Percentiles rank a stretch among this genome's conserved stretches.
phyloP scores from a whole-genome alignment of 2,113 vertebrate genomes.

The Corythoichthys haematopterus region DNA sequence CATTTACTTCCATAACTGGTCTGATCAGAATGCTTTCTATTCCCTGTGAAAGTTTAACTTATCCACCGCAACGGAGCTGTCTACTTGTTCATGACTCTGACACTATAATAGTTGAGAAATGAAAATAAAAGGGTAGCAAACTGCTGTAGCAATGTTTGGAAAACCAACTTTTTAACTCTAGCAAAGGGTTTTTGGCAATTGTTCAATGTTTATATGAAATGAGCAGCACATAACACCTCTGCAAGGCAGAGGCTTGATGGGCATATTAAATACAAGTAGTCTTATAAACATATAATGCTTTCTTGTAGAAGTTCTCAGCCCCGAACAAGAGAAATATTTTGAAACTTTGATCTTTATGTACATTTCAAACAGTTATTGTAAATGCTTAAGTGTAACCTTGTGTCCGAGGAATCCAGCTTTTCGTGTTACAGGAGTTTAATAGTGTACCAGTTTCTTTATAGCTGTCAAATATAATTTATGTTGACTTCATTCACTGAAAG shows the following conservation, averaged over 20 bases:
- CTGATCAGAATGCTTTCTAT: neutral
- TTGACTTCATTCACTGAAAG: slow-evolving; percentile 62
- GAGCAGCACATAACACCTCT: neutral
- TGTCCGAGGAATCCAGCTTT: slow-evolving; percentile 52
- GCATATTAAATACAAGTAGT: neutral
- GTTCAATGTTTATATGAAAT: neutral
- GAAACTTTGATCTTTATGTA: slow-evolving; percentile 51
- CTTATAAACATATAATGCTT: slow-evolving; percentile 9
- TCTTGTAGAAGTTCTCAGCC: slow-evolving; percentile 37
- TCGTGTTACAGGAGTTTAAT: slow-evolving; percentile 48
- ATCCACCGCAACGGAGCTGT: slow-evolving; percentile 19
- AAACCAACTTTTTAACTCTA: neutral
- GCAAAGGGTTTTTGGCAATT: neutral
- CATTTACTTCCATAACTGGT: slow-evolving; percentile 4
- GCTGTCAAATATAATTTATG: slow-evolving; percentile 64
- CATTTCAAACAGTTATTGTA: slow-evolving; percentile 55
- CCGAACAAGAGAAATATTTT: slow-evolving; percentile 42
- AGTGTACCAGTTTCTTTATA: slow-evolving; percentile 57
- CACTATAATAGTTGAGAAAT: slow-evolving; percentile 1
- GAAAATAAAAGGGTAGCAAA: neutral
- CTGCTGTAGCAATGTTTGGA: neutral
- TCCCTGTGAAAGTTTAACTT: slow-evolving; percentile 10
- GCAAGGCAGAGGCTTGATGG: neutral
- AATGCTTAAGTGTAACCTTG: slow-evolving; percentile 55
- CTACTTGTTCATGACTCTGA: slow-evolving; percentile 9